phyloP scores from a whole-genome alignment of 2,113 vertebrate genomes.

The Gymnarchus niloticus region DNA sequence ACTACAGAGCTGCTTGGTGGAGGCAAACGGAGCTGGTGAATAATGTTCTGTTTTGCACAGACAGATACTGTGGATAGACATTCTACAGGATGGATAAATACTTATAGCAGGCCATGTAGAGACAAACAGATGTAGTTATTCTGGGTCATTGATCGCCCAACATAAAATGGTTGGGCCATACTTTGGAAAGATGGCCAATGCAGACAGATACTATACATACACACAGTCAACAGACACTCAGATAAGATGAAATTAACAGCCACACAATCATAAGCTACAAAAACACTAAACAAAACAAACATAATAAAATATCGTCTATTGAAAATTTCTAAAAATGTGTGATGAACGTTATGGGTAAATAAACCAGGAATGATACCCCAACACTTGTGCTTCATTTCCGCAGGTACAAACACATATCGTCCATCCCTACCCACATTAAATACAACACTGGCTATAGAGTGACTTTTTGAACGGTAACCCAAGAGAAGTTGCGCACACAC shows the following conservation, averaged over 20 bases:
- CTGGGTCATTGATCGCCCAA: neutral
- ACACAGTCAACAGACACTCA: neutral
- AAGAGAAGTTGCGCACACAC: neutral
- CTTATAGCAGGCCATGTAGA: neutral
- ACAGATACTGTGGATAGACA: neutral
- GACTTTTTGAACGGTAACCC: neutral
- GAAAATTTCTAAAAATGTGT: neutral
- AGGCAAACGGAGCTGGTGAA: neutral
- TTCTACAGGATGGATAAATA: neutral
- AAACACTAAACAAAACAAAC: neutral
- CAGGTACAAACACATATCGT: neutral
- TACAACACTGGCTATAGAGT: neutral
- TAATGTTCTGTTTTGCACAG: neutral
- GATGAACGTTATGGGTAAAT: neutral
- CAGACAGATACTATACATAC: neutral
- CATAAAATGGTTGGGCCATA: neutral
- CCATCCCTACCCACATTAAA: too few species aligned
- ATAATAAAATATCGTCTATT: neutral
- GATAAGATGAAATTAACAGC: neutral
- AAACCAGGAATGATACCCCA: neutral
- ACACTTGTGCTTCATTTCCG: neutral
- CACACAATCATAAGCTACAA: neutral
- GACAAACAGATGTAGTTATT: neutral
- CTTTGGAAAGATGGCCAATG: too few species aligned
- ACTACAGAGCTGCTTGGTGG: slow-evolving; percentile 17